Evolutionary conservation across 2,113 vertebrate genomes (phyloP).

Genomic region (Cricetomys ansorgei): DNA sequence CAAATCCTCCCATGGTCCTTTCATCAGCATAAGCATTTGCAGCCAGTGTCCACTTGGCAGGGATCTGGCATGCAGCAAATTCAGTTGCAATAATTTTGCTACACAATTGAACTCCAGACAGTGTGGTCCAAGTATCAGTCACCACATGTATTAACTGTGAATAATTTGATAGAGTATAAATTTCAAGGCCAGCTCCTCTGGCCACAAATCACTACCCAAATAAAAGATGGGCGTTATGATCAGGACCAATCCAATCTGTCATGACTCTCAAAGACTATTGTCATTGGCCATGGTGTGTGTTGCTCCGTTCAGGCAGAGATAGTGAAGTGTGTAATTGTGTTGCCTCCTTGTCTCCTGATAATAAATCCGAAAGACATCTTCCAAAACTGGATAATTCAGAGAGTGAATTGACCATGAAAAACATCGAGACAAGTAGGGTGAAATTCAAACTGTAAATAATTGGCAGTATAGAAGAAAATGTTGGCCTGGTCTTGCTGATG

Average conservation of each 20-base stretch:
- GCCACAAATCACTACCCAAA: background rate
- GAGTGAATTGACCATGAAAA: background rate
- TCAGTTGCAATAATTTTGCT: background rate
- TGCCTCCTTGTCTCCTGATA: background rate
- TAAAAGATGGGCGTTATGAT: background rate
- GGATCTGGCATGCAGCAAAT: background rate
- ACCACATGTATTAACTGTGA: background rate
- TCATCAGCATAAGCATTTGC: background rate
- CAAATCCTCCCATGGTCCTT: background rate
- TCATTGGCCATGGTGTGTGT: background rate
- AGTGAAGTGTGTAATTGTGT: background rate
- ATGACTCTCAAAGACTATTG: background rate
- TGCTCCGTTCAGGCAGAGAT: background rate
- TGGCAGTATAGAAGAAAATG: background rate
- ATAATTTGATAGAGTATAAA: background rate
- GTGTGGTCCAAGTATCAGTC: background rate
- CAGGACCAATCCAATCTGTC: background rate
- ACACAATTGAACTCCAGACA: background rate
- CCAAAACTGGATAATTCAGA: conserved; percentile 6
- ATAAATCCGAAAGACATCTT: background rate
- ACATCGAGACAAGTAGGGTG: background rate
- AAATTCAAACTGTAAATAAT: background rate
- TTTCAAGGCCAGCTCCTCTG: background rate
- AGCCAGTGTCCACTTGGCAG: background rate
- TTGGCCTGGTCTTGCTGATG: background rate